These are phyloP conservation scores for Hypercompe scribonia DNA, from an alignment of 2,888 invertebrate genomes.

Conservation along the genomic window DNA sequence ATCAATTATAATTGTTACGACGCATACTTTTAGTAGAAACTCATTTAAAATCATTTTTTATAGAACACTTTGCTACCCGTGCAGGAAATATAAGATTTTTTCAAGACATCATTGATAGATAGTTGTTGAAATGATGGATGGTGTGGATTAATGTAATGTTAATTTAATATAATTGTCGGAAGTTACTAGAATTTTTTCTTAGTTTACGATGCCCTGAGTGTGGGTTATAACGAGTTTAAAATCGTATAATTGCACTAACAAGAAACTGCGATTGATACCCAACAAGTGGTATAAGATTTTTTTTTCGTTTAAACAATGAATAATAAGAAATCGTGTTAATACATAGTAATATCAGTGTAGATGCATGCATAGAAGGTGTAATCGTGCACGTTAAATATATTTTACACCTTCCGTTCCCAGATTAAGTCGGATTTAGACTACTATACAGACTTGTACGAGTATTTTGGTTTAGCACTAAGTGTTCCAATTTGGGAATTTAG, in stretches of 20 bases:
- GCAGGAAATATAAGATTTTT: neutral
- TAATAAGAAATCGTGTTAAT: slow-evolving; percentile 51
- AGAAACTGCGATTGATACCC: slow-evolving; percentile 43
- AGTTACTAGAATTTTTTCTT: neutral
- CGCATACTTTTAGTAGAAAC: slow-evolving; percentile 61
- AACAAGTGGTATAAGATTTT: slow-evolving; percentile 49
- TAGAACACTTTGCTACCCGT: slow-evolving; percentile 39
- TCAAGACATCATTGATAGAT: neutral
- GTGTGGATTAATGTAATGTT: slow-evolving; percentile 11
- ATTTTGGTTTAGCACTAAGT: neutral
- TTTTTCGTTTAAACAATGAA: slow-evolving; percentile 53
- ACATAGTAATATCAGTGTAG: slow-evolving; percentile 48
- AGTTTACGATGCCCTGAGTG: neutral
- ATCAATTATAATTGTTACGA: slow-evolving; percentile 79
- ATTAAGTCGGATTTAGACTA: neutral
- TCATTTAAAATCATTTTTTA: slow-evolving; percentile 50
- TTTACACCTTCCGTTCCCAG: neutral
- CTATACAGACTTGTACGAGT: neutral
- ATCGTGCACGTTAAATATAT: slow-evolving; percentile 46
- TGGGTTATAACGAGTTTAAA: slow-evolving; percentile 12
- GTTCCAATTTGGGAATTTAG: neutral
- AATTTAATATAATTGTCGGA: neutral
- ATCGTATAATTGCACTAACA: slow-evolving; percentile 21
- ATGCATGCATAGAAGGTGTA: slow-evolving; percentile 59
- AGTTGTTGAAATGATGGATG: slow-evolving; percentile 1